Evolutionary conservation across 2,888 invertebrate species (phyloP).

Genomic region (Bedellia somnulentella): DNA sequence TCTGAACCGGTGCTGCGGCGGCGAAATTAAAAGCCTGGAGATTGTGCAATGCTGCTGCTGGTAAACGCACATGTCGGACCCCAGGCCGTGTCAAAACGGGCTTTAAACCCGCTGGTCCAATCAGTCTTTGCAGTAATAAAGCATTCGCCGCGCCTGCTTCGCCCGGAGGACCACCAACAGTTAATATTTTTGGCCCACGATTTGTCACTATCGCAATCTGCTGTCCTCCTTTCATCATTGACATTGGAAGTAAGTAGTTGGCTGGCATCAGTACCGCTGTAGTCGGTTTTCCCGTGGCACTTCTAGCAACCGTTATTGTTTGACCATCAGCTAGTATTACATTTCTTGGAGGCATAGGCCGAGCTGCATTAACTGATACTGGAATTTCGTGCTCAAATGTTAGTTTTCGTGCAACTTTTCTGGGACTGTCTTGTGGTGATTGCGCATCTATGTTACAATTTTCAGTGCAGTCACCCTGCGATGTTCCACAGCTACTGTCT

Average conservation of each 20-base stretch:
- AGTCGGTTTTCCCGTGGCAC: slow-evolving; percentile 64
- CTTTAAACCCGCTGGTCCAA: slow-evolving; percentile 65
- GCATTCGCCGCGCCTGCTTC: slow-evolving; percentile 63
- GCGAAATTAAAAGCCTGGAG: slow-evolving; percentile 41
- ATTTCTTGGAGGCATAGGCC: slow-evolving; percentile 24
- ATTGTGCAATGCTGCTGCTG: slow-evolving; percentile 44
- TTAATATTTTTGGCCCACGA: slow-evolving; percentile 61
- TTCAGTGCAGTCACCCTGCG: slow-evolving; percentile 53
- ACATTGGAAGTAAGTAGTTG: slow-evolving; percentile 71
- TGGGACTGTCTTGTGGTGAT: slow-evolving; percentile 59
- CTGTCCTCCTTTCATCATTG: slow-evolving; percentile 71
- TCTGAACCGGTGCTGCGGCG: slow-evolving; percentile 22
- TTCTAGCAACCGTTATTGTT: slow-evolving; percentile 63
- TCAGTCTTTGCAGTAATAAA: slow-evolving; percentile 66
- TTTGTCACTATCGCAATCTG: slow-evolving; percentile 74
- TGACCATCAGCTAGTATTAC: slow-evolving; percentile 67
- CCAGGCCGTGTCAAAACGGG: slow-evolving; percentile 56
- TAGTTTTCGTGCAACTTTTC: slow-evolving; percentile 43
- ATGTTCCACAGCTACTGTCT: slow-evolving; percentile 74
- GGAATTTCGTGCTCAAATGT: slow-evolving; percentile 46
- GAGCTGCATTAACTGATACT: slow-evolving; percentile 13
- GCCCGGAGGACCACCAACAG: slow-evolving; percentile 33
- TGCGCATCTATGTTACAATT: slow-evolving; percentile 48
- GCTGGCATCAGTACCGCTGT: slow-evolving; percentile 72
- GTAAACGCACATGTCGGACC: slow-evolving; percentile 54